Conservation (phyloP, 2,113 vertebrate species). For the Halichoerus grypus region DNA sequence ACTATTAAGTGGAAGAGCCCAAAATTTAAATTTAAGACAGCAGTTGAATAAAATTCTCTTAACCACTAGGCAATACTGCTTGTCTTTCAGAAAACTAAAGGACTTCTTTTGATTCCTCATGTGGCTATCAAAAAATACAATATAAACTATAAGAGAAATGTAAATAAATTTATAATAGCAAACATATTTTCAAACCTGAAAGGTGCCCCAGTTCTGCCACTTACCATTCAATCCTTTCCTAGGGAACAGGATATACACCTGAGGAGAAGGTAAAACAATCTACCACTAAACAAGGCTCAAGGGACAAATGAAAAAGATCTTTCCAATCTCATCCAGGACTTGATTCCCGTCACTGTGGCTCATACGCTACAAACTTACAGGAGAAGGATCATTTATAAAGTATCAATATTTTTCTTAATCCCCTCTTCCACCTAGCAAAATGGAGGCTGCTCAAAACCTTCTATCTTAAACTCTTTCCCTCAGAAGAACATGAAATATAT, state of each 20-base stretch:
- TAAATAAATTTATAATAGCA: constrained; percentile 9
- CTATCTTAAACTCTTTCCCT: neutral
- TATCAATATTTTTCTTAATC: constrained; percentile 12
- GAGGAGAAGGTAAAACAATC: neutral
- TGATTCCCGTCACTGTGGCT: neutral
- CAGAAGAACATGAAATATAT: neutral
- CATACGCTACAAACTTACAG: neutral
- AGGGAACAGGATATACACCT: neutral
- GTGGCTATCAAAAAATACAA: constrained; percentile 20
- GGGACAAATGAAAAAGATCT: neutral
- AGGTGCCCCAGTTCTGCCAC: neutral
- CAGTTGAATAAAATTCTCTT: constrained; percentile 29
- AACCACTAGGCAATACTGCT: neutral
- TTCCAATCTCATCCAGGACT: neutral
- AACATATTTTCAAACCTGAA: constrained; percentile 54
- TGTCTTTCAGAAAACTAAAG: constrained; percentile 57
- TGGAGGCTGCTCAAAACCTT: neutral
- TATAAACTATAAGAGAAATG: neutral
- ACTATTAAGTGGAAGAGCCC: neutral
- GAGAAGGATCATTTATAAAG: constrained; percentile 8
- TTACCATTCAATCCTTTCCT: constrained; percentile 17
- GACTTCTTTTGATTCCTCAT: constrained; percentile 22
- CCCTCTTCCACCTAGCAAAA: neutral
- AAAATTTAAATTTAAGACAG: constrained; percentile 43
- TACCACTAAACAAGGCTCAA: neutral